Evolutionary conservation across 2,797 vertebrate species (phyloP).

Genomic region (Champsocephalus esox): DNA sequence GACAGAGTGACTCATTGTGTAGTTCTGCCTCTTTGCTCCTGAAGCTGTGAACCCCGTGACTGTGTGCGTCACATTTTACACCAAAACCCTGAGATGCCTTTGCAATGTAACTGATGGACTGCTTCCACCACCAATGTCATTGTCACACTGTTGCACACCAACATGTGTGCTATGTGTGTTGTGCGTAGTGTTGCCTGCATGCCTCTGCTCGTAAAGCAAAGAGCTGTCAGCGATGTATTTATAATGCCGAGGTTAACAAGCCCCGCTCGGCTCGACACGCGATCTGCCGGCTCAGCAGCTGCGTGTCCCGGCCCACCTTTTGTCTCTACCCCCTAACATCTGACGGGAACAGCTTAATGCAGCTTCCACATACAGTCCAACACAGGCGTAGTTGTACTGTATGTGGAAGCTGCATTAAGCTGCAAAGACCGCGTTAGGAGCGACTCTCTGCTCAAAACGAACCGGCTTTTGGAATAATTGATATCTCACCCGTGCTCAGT

Average conservation of each 20-base stretch:
- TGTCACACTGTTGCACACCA: conserved; percentile 53
- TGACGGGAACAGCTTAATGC: conserved; percentile 50
- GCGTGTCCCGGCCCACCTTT: conserved; percentile 60
- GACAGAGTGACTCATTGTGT: conserved; percentile 37
- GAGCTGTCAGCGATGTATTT: conserved; percentile 64
- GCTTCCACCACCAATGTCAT: conserved; percentile 45
- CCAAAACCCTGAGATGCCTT: conserved; percentile 1
- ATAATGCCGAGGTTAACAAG: conserved; percentile 73
- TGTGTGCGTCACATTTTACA: conserved; percentile 53
- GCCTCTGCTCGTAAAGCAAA: conserved; percentile 41
- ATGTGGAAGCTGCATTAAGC: too few species aligned
- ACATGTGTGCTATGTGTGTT: conserved; percentile 1
- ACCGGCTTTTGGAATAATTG: conserved; percentile 62
- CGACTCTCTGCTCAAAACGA: conserved; percentile 54
- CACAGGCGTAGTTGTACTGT: conserved; percentile 5
- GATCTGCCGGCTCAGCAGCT: conserved; percentile 66
- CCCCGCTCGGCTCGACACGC: conserved; percentile 48
- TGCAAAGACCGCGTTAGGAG: conserved; percentile 18
- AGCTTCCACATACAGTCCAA: conserved; percentile 22
- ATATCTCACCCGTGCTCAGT: conserved; percentile 42
- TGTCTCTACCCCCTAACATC: conserved; percentile 49
- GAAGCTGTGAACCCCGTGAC: conserved; percentile 47
- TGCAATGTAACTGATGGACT: conserved; percentile 30
- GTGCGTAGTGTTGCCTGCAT: background rate
- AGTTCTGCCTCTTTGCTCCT: conserved; percentile 16